Conservation (phyloP, 2,113 vertebrate species). For the Channa argus region DNA sequence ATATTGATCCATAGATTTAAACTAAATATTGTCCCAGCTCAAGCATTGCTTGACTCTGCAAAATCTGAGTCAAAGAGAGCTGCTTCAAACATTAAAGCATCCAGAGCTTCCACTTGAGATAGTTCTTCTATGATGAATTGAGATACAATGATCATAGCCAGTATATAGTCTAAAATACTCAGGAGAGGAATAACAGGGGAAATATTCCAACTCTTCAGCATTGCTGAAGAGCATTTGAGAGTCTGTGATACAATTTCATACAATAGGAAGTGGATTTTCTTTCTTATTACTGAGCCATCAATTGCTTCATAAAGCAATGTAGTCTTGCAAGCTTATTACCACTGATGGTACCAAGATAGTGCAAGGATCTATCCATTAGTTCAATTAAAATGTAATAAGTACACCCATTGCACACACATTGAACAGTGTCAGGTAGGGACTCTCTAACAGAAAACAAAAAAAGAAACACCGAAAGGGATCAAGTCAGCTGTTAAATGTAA, state of each 20-base stretch:
- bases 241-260: not conserved
- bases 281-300: not conserved
- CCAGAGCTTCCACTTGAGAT: slow-evolving; percentile 21
- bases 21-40: not conserved
- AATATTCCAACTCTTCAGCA: slow-evolving; percentile 4
- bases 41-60: not conserved
- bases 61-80: not conserved
- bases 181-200: slow-evolving; percentile 9
- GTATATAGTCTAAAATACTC: slow-evolving; percentile 10
- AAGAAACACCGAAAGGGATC: not conserved
- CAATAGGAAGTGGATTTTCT: not conserved
- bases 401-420: not conserved
- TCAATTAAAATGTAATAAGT: slow-evolving; percentile 2
- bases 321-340: not conserved
- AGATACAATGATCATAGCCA: slow-evolving; percentile 1
- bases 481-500: too few relatives aligned
- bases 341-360: not conserved
- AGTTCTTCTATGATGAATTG: not conserved
- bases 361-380: not conserved
- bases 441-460: not conserved
- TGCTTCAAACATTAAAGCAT: slow-evolving; percentile 5
- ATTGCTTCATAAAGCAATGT: not conserved
- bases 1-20: too few relatives aligned
- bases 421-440: not conserved
- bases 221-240: not conserved